Evolutionary conservation across 64 coral and sea anemone genomes (phyloP).

Genomic region (Trachythela sp.): DNA sequence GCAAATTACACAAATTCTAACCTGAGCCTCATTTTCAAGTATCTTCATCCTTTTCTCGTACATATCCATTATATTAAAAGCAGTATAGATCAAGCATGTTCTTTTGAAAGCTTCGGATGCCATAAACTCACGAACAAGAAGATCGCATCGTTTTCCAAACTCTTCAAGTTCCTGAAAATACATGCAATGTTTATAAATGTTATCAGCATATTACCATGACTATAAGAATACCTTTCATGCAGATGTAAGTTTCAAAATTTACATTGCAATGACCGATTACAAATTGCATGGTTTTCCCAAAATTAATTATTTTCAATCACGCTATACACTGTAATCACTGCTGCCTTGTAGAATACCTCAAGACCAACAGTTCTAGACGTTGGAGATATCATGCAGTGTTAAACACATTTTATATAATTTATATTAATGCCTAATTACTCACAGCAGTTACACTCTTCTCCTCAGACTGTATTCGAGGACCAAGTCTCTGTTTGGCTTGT

Average conservation of each 20-base stretch:
- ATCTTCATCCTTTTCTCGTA: conserved; percentile 65
- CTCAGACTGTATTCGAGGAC: conserved; percentile 93
- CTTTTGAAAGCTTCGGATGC: conserved; percentile 82
- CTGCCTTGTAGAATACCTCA: too few species aligned
- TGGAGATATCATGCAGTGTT: too few species aligned
- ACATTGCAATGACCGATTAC: too few species aligned
- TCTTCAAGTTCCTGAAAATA: conserved; percentile 75
- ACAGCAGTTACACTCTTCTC: conserved; percentile 76
- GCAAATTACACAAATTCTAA: background rate
- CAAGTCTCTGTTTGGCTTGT: conserved; percentile 91
- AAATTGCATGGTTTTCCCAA: too few species aligned
- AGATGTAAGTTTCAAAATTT: too few species aligned
- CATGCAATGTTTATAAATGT: background rate
- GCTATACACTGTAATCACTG: too few species aligned
- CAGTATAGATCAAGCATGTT: conserved; percentile 80
- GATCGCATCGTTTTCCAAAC: conserved; percentile 87
- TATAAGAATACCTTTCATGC: too few species aligned
- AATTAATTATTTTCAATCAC: too few species aligned
- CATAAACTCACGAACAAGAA: conserved; percentile 75
- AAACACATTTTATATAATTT: too few species aligned
- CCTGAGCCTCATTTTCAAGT: conserved; percentile 93
- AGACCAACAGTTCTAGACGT: too few species aligned
- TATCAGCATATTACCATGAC: background rate
- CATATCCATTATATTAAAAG: conserved; percentile 85
- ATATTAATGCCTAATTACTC: too few species aligned